Conservation (phyloP, 2,797 vertebrate genomes). For the Pterois miles region DNA sequence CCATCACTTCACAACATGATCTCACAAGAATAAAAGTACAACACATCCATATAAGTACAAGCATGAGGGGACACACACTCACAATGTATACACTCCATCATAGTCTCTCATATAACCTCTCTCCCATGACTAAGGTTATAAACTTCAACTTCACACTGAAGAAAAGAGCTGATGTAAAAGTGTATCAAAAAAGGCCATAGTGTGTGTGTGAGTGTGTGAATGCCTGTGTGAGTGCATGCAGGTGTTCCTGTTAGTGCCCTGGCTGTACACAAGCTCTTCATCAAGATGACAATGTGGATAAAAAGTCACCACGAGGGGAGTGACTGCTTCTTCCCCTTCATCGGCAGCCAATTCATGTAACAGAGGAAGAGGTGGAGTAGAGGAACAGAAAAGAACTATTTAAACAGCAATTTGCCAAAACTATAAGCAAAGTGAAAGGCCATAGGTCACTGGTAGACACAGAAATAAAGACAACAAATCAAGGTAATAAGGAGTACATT, state of each 20-base stretch:
- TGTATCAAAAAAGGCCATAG: constrained; percentile 1
- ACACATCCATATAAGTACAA: background rate
- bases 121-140: constrained; percentile 9
- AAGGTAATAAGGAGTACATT: background rate
- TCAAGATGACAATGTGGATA: constrained; percentile 20
- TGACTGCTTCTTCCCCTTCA: constrained; percentile 16
- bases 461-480: background rate
- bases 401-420: background rate
- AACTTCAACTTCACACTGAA: background rate
- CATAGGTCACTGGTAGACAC: background rate
- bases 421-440: background rate
- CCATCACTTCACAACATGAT: too few species aligned
- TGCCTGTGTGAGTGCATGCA: background rate
- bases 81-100: background rate
- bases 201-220: background rate
- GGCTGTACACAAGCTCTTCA: constrained; percentile 16
- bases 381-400: background rate
- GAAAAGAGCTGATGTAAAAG: constrained; percentile 13
- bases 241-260: background rate
- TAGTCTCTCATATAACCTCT: background rate
- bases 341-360: constrained; percentile 11
- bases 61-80: background rate
- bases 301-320: constrained; percentile 38
- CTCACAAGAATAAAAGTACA: background rate
- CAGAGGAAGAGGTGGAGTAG: background rate